Conservation (phyloP, 1,140 invertebrate genomes). For the Lanistes nyassanus region DNA sequence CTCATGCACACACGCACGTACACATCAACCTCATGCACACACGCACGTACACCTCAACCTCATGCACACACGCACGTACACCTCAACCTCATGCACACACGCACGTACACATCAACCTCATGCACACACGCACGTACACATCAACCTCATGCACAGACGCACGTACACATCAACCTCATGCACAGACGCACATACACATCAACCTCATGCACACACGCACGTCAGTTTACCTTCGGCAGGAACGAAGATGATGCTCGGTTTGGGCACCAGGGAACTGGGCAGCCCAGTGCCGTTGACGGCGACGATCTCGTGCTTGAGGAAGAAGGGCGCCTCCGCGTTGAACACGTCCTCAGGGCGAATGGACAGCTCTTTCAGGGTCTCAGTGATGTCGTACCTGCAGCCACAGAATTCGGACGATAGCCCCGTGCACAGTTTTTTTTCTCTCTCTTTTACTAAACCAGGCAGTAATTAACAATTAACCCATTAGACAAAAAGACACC, state of each 20-base stretch:
- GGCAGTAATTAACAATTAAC: background rate
- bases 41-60: too few species aligned
- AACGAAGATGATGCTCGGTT: conserved; percentile 24
- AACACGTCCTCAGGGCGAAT: conserved; percentile 18
- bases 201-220: too few species aligned
- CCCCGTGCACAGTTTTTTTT: too few species aligned
- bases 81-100: background rate
- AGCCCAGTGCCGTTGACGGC: conserved; percentile 21
- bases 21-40: background rate
- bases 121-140: too few species aligned
- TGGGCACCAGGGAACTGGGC: background rate
- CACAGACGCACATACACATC: too few species aligned
- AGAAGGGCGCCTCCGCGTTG: conserved; percentile 18
- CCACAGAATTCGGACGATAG: too few species aligned
- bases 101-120: too few species aligned
- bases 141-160: too few species aligned
- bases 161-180: too few species aligned
- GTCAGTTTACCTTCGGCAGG: conserved; percentile 29
- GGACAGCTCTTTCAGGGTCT: background rate
- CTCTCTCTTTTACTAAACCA: too few species aligned
- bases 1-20: background rate
- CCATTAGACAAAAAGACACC: too few species aligned
- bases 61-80: too few species aligned
- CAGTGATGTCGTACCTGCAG: conserved; percentile 27
- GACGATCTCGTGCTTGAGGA: background rate